Evolutionary conservation across 64 coral and sea anemone genomes (phyloP).

Genomic region (Pachyseris speciosa): DNA sequence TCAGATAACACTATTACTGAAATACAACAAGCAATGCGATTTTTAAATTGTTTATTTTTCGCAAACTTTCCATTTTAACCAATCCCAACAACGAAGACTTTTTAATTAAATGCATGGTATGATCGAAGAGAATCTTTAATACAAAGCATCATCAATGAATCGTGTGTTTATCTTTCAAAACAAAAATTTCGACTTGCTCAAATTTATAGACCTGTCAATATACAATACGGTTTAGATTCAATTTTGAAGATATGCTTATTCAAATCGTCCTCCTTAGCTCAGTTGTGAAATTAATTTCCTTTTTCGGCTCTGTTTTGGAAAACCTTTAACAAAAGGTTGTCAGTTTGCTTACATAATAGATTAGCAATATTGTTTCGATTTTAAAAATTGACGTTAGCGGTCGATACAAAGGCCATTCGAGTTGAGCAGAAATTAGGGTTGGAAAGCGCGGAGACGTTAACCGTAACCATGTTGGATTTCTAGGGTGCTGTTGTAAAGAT

Average conservation of each 20-base stretch:
- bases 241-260: neutral
- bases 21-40: no score
- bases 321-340: neutral
- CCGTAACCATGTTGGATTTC: no score
- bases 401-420: neutral
- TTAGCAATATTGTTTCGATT: neutral
- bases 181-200: neutral
- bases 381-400: conserved; percentile 9
- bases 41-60: no score
- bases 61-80: no score
- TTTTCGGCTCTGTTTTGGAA: neutral
- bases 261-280: no score
- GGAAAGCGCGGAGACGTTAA: no score
- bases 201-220: neutral
- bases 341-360: neutral
- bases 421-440: no score
- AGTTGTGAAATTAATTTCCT: neutral
- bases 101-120: no score
- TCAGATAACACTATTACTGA: no score
- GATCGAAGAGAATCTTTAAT: neutral
- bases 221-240: neutral
- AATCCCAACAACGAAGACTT: no score
- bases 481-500: no score
- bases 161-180: neutral
- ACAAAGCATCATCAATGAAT: neutral